Base-by-base conservation (phyloP, 2,888 invertebrate genomes). In the Anticlea derivata region DNA sequence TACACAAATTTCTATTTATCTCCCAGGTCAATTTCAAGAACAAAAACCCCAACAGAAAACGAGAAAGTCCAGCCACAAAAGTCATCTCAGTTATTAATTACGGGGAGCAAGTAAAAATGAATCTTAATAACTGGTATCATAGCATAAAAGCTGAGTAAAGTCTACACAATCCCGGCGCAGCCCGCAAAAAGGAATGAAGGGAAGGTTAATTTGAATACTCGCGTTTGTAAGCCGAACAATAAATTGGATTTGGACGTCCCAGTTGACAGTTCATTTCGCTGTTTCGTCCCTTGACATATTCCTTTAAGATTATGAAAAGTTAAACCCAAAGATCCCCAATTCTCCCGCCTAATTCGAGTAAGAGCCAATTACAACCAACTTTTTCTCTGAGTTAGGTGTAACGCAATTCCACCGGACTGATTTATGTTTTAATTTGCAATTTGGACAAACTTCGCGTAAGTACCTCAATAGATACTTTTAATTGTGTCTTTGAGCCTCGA, bases 241-340 rank as follows among this genome's bases (percentile, higher is more conserved):
- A 88, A 62, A 89, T 87, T 88, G 86, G 85, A 86, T 87, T 86
- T 82, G 82, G 81, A 80, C 80, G 78, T 85, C 80, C 76, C 76
- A 74, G 86, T 84, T 86, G 88, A 88, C 88, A 87, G 87, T 86
- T 87, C 83, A 87, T 87, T 87, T 83, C 75, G 83, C 80, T 84
- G 83, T 80, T 78, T 75, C 79, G 73, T 75, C 80, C 82, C 76
- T 73, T 80, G 82, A 83, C 80, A 81, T 84, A 80, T 81, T 78
- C 82, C 75, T 81, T 81, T 78, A 79, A 80, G 84, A 84, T 83
- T 84, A 83, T 86, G 81, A 85, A 83, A 85, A 85, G 80, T 85
- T 86, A 83, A 84, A 79, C 70, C 58, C 68, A 70, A 73, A 77
- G 74, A 73, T 70, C 62, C 70, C 63, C 38, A 29, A 48, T 39